These are phyloP conservation scores for Bombus soroeensis DNA, from an alignment of 1,140 invertebrate genomes.

Conservation along the genomic window DNA sequence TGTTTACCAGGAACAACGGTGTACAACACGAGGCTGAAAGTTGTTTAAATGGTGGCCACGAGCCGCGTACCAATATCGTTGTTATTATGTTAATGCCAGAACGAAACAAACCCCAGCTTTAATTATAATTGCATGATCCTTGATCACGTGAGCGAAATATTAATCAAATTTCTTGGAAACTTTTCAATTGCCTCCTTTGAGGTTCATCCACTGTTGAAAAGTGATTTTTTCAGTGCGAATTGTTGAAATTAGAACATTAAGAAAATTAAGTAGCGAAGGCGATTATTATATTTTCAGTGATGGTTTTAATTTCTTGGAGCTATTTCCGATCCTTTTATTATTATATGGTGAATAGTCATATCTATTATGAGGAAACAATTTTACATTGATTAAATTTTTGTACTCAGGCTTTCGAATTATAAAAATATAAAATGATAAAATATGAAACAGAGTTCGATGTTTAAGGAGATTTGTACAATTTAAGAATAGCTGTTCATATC, in stretches of 20 bases:
- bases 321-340: background rate
- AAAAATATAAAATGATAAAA: background rate
- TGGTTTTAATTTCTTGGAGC: background rate
- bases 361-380: too few relatives aligned
- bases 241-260: background rate
- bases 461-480: background rate
- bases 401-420: background rate
- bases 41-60: constrained; percentile 1
- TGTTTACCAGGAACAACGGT: background rate
- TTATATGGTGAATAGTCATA: background rate
- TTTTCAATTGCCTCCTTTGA: background rate
- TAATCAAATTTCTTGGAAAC: background rate
- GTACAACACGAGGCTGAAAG: background rate
- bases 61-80: constrained; percentile 4
- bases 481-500: background rate
- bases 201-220: background rate
- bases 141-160: background rate
- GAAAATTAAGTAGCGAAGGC: background rate
- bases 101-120: background rate
- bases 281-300: background rate
- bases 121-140: constrained; percentile 6
- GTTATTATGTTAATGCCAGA: constrained; percentile 23
- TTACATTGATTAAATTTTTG: too few relatives aligned
- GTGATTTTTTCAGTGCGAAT: too few relatives aligned
- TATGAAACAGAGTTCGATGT: background rate